These are phyloP conservation scores for Meloidogyne hapla DNA, from an alignment of 1,140 invertebrate genomes.

Conservation along the genomic window DNA sequence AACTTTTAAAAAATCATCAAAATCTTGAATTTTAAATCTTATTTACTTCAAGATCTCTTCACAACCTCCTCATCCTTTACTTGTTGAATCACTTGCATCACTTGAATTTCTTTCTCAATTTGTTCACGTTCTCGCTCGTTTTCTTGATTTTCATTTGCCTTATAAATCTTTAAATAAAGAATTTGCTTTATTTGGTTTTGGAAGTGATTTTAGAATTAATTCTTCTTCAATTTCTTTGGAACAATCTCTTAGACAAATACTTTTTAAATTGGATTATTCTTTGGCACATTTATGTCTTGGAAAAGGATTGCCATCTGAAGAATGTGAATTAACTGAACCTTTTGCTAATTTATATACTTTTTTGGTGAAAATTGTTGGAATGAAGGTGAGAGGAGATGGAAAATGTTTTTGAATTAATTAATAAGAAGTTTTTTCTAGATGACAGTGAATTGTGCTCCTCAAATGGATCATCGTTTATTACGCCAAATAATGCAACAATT, in stretches of 20 bases:
- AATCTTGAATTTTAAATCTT: neutral
- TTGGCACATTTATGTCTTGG: constrained; percentile 12
- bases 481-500: constrained; percentile 29
- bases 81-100: constrained; percentile 17
- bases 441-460: neutral
- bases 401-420: neutral
- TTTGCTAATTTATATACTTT: constrained; percentile 19
- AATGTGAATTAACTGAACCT: constrained; percentile 18
- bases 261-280: constrained; percentile 25
- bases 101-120: constrained; percentile 24
- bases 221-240: constrained; percentile 5
- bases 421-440: neutral
- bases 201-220: neutral
- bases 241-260: neutral
- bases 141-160: constrained; percentile 27
- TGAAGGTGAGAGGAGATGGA: constrained; percentile 8
- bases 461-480: constrained; percentile 14
- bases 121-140: constrained; percentile 1
- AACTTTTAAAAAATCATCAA: too few species aligned
- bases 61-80: neutral
- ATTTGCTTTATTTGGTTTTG: constrained; percentile 8
- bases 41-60: neutral
- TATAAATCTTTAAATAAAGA: constrained; percentile 18
- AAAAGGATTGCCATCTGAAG: constrained; percentile 10
- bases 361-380: constrained; percentile 15